Conservation (phyloP, 64 coral and sea anemone genomes). For the Trachythela sp. region DNA sequence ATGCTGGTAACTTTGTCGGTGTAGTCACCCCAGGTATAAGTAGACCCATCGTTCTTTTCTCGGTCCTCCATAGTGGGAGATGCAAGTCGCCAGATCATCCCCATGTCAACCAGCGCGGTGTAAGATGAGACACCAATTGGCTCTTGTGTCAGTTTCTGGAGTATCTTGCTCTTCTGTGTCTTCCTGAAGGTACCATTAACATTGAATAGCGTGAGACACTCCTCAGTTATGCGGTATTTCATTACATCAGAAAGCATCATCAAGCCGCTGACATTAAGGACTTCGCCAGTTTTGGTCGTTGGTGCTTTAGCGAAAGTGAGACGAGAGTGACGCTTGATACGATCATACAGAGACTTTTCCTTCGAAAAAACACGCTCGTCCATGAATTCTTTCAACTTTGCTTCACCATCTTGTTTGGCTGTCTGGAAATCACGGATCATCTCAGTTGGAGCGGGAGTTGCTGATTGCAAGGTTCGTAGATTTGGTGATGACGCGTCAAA, state of each 20-base stretch:
- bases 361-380: slow-evolving; percentile 13
- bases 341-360: no score
- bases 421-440: no score
- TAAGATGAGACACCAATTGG: not conserved
- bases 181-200: slow-evolving; percentile 5
- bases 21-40: slow-evolving; percentile 10
- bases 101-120: not conserved
- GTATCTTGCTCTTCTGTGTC: slow-evolving; percentile 25
- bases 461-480: slow-evolving; percentile 29
- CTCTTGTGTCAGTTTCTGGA: not conserved
- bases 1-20: not conserved
- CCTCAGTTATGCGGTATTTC: slow-evolving; percentile 10
- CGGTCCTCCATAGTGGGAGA: not conserved
- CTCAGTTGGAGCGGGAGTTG: not conserved
- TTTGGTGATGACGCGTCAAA: slow-evolving; percentile 24
- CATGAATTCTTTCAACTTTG: slow-evolving; percentile 28
- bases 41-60: not conserved
- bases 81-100: slow-evolving; percentile 10
- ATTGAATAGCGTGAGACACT: not conserved
- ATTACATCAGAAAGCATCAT: not conserved
- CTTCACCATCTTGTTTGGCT: slow-evolving; percentile 21
- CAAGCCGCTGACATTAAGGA: not conserved
- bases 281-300: not conserved
- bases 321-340: slow-evolving; percentile 8
- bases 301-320: not conserved